phyloP scores from a whole-genome alignment of 1,140 invertebrate genomes.

The Laodelphax striatellus region DNA sequence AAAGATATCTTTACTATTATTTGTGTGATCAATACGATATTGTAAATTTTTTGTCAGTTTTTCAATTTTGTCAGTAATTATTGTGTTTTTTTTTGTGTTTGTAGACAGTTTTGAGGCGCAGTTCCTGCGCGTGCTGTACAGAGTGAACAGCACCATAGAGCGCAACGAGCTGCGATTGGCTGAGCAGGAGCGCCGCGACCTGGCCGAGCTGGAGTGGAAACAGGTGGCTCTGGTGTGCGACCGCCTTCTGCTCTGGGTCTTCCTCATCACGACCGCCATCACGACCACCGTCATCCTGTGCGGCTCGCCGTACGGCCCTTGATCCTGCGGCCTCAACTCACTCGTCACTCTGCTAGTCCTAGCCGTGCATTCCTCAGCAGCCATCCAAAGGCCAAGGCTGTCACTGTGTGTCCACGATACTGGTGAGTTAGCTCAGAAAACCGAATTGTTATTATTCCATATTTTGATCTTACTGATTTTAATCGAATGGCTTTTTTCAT shows the following conservation, averaged over 20 bases:
- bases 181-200: slow-evolving; percentile 53
- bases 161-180: slow-evolving; percentile 51
- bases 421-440: too few species aligned
- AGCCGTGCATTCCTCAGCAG: too few species aligned
- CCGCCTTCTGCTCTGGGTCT: slow-evolving; percentile 51
- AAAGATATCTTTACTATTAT: too few species aligned
- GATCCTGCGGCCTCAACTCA: slow-evolving; percentile 2
- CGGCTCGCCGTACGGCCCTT: slow-evolving; percentile 39
- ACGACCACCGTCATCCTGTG: slow-evolving; percentile 50
- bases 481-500: too few species aligned
- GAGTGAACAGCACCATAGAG: slow-evolving; percentile 59
- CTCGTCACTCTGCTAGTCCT: too few species aligned
- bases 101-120: slow-evolving; percentile 43
- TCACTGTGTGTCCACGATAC: too few species aligned
- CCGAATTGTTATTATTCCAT: too few species aligned
- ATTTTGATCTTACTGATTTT: too few species aligned
- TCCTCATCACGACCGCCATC: slow-evolving; percentile 50
- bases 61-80: neutral
- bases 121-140: slow-evolving; percentile 47
- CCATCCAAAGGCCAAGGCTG: too few species aligned
- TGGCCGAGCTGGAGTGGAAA: slow-evolving; percentile 61
- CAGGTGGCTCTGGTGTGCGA: slow-evolving; percentile 61
- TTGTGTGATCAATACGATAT: too few species aligned
- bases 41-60: too few species aligned
- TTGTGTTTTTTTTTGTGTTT: neutral